Percentiles rank a stretch among this genome's conserved stretches.
These are phyloP conservation scores for Microcaecilia unicolor DNA, from an alignment of 2,797 vertebrate genomes.

Conservation along the genomic window DNA sequence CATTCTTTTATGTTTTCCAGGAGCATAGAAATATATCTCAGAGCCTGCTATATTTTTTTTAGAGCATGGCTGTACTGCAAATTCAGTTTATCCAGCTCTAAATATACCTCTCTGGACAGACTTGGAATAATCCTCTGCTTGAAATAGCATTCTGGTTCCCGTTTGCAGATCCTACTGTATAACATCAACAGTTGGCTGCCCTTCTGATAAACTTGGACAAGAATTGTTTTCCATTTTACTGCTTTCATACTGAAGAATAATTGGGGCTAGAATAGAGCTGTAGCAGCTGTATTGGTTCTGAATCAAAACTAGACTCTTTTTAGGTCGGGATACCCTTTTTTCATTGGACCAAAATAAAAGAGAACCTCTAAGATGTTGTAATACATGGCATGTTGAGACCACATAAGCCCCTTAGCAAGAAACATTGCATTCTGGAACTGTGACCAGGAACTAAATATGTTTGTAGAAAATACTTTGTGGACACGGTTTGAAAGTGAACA, in stretches of 20 bases:
- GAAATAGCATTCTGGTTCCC: constrained; percentile 38
- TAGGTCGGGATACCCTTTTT: no score
- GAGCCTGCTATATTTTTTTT: constrained; percentile 11
- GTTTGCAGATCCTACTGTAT: constrained; percentile 49
- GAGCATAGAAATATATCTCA: background rate
- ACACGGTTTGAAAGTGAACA: no score
- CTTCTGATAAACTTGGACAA: constrained; percentile 70
- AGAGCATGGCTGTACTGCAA: constrained; percentile 12
- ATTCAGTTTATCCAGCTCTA: constrained; percentile 27
- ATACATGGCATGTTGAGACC: no score
- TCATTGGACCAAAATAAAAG: no score
- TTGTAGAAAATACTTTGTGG: no score
- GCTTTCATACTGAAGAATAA: constrained; percentile 40
- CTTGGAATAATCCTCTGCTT: constrained; percentile 23
- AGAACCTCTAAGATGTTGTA: no score
- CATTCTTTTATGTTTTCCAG: background rate
- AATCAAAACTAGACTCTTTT: no score
- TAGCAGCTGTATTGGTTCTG: no score
- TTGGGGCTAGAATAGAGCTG: constrained; percentile 24
- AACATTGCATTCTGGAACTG: no score
- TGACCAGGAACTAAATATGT: no score
- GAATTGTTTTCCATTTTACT: constrained; percentile 48
- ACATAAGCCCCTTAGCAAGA: no score
- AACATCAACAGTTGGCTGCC: constrained; percentile 77
- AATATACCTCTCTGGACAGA: constrained; percentile 32